phyloP scores from a whole-genome alignment of 2,888 invertebrate genomes.

The Alcis repandata region DNA sequence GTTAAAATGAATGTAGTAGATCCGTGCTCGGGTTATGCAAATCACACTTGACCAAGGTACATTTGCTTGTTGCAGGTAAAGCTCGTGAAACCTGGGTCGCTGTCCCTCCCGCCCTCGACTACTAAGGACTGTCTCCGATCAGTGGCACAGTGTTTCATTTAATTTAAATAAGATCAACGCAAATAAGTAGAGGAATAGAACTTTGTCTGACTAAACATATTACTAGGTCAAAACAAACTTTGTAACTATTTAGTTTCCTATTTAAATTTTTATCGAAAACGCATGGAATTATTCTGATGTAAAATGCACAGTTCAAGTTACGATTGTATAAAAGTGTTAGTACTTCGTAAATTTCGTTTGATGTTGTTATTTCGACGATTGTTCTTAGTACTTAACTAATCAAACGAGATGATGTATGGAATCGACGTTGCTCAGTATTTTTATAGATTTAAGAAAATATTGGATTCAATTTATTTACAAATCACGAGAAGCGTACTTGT shows the following conservation, averaged over 20 bases:
- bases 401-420: constrained; percentile 72
- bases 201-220: constrained; percentile 58
- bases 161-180: constrained; percentile 57
- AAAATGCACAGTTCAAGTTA: constrained; percentile 71
- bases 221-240: constrained; percentile 59
- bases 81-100: constrained; percentile 76
- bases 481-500: constrained; percentile 64
- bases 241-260: constrained; percentile 68
- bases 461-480: constrained; percentile 77
- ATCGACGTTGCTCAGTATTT: constrained; percentile 85
- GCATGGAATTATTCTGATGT: constrained; percentile 68
- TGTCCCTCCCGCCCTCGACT: constrained; percentile 56
- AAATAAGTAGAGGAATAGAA: constrained; percentile 58
- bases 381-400: constrained; percentile 61
- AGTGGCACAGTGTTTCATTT: constrained; percentile 76
- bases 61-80: constrained; percentile 81
- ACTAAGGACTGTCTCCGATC: constrained; percentile 65
- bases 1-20: too few species aligned
- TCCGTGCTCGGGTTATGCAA: not conserved
- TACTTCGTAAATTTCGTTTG: constrained; percentile 71
- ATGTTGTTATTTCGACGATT: constrained; percentile 67
- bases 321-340: constrained; percentile 70
- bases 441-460: constrained; percentile 80
- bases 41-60: not conserved
- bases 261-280: constrained; percentile 70